Base-by-base conservation (phyloP, 2,797 vertebrate genomes). In the Psittacula echo region DNA sequence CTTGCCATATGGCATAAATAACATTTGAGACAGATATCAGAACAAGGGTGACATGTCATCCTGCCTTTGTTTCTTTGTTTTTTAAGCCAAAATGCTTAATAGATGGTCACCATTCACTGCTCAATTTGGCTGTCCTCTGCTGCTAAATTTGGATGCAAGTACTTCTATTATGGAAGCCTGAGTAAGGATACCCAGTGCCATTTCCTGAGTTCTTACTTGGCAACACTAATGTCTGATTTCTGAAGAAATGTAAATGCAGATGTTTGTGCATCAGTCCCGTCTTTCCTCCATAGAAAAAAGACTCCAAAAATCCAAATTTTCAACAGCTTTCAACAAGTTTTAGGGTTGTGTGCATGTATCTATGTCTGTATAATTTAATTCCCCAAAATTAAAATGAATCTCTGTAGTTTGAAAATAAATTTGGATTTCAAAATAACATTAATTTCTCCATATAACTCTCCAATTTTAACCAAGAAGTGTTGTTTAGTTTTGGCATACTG, bases 291-390 rank as follows among this genome's bases (percentile, higher is more conserved):
- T 11, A 39, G 78, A 44, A 6, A 44, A 82, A 60, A 16, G 21
- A 70, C 61, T 68, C 22, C 22, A 22, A 66, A 78, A 34, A 54
- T 18, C 12, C 34, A 64, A 48, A 41, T 13, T 37, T 74, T 48
- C 41, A 50, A n/a, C 3, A 56, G 21, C 21, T 42, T 74, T 26
- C 44, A 78, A 21, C 4, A 65, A 18, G 4, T 53, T 80, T 64
- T 50, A 47, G 41, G 29, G 24, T 8, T 65, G 4, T 14, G 2
- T 16, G 0, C 9, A 2, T 30, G 17, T 18, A 1, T 7, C 7
- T 15, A 32, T 32, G 6, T 78, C 5, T 22, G 27, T 58, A 41
- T 10, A 18, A 3, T 11, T 41, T 58, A 83, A 6, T 9, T 10
- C 11, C 1, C 8, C 3, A 1, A 39, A 79, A 60, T 27, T 24